A percentile compares a stretch with the other conserved stretches of the same genome.
Conservation (phyloP, 2,888 invertebrate genomes). For the Patella pellucida region DNA sequence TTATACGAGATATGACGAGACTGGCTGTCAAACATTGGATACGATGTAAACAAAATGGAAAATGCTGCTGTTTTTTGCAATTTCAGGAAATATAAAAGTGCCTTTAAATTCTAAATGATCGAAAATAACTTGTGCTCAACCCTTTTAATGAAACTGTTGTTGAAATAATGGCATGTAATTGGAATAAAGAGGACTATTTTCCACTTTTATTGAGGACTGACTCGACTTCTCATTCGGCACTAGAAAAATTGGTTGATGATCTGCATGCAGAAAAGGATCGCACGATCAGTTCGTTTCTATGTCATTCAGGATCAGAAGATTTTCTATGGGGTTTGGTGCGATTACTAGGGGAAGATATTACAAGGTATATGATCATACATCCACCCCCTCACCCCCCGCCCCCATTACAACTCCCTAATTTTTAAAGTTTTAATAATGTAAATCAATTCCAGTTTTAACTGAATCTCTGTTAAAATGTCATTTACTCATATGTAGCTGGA, state of each 20-base stretch:
- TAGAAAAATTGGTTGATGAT: conserved; percentile 70
- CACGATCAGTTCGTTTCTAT: conserved; percentile 64
- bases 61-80: not conserved
- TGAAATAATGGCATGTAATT: conserved; percentile 56
- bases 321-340: conserved; percentile 67
- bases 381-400: too few species aligned
- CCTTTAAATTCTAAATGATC: not conserved
- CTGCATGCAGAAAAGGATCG: conserved; percentile 66
- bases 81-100: not conserved
- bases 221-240: conserved; percentile 57
- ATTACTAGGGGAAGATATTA: conserved; percentile 63
- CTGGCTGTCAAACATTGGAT: conserved; percentile 34
- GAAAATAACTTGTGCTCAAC: not conserved
- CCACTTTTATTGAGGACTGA: conserved; percentile 57
- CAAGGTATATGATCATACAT: conserved; percentile 50
- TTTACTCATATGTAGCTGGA: too few species aligned
- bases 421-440: too few species aligned
- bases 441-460: too few species aligned
- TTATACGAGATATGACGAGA: conserved; percentile 22
- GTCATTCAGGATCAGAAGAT: conserved; percentile 69
- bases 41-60: conserved; percentile 41
- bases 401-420: too few species aligned
- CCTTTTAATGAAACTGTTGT: too few species aligned
- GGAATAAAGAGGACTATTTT: conserved; percentile 65
- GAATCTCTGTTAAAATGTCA: too few species aligned